These are phyloP conservation scores for Actinopyga echinites DNA, from an alignment of 53 echinoderm and acorn worm genomes.

Conservation along the genomic window DNA sequence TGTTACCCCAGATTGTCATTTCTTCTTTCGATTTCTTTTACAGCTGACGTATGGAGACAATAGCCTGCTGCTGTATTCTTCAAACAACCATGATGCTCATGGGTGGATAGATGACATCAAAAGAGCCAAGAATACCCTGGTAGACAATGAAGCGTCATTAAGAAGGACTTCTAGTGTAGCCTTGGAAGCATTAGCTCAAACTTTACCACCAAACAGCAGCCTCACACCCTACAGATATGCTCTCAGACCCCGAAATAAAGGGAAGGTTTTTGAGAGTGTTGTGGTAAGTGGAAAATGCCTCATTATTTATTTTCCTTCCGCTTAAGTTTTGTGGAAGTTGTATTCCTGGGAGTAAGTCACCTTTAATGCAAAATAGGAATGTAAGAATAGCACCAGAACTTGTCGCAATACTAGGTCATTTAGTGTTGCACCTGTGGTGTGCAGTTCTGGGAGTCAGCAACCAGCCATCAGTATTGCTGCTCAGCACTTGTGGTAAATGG, in stretches of 20 bases:
- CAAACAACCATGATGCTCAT: conserved; percentile 69
- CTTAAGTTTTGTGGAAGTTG: not conserved
- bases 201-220: not conserved
- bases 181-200: not conserved
- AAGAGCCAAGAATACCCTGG: conserved; percentile 64
- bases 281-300: not conserved
- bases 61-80: conserved; percentile 73
- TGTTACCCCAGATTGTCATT: not conserved
- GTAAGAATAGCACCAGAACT: too few relatives aligned
- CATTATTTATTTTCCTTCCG: not conserved
- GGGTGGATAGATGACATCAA: conserved; percentile 84
- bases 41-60: conserved; percentile 68
- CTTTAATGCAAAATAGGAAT: too few relatives aligned
- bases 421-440: too few relatives aligned
- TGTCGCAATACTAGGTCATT: too few relatives aligned
- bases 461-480: too few relatives aligned
- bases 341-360: too few relatives aligned
- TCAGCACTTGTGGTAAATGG: too few relatives aligned
- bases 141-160: conserved; percentile 56
- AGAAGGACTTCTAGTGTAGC: conserved; percentile 45
- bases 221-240: conserved; percentile 14
- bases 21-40: not conserved
- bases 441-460: too few relatives aligned
- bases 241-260: conserved; percentile 45
- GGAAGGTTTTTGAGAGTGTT: conserved; percentile 37